phyloP scores from a whole-genome alignment of 2,113 vertebrate species.

The Stomatorhinus ivindoensis region DNA sequence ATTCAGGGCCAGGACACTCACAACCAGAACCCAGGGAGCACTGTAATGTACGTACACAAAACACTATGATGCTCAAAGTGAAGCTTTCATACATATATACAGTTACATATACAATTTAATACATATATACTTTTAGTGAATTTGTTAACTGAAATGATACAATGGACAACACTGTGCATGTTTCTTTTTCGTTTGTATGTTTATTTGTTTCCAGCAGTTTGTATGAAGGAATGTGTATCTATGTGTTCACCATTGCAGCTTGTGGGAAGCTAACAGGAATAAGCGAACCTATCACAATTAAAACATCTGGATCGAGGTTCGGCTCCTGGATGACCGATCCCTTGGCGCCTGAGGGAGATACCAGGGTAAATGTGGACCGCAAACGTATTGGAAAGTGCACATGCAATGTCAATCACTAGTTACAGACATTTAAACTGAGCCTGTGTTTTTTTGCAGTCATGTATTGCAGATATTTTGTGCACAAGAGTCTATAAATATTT shows the following conservation, averaged over 20 bases:
- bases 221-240: neutral
- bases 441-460: neutral
- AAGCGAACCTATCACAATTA: conserved; percentile 89
- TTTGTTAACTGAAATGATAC: neutral
- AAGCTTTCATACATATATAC: neutral
- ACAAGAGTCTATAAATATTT: neutral
- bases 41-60: neutral
- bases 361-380: conserved; percentile 67
- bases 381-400: neutral
- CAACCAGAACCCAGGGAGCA: neutral
- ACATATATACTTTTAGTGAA: neutral
- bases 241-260: conserved; percentile 61
- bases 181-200: neutral
- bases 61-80: neutral
- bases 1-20: neutral
- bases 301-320: conserved; percentile 90
- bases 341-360: conserved; percentile 86
- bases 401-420: neutral
- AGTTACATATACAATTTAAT: neutral
- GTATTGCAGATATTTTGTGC: neutral
- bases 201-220: neutral
- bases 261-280: conserved; percentile 94
- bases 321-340: conserved; percentile 98
- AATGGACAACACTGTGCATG: neutral
- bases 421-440: neutral